These are phyloP conservation scores for Perca flavescens DNA, from an alignment of 2,113 vertebrate species.

Conservation along the genomic window DNA sequence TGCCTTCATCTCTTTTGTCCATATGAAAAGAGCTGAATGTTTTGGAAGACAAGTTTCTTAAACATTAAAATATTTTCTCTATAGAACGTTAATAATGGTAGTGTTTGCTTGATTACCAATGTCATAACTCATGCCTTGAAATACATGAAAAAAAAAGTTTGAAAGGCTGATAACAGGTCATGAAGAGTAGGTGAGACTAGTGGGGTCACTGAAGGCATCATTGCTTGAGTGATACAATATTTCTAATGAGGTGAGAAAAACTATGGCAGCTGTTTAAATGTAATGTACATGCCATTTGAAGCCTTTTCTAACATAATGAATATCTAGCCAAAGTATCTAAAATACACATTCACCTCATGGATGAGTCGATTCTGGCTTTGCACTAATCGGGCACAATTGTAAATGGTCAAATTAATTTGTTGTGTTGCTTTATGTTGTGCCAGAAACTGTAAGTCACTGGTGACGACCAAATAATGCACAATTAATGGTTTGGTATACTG, in stretches of 20 bases:
- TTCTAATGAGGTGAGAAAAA: too few species aligned
- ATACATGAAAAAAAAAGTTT: too few species aligned
- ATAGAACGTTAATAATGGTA: not conserved
- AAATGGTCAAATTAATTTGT: not conserved
- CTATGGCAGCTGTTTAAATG: too few species aligned
- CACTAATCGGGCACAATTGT: not conserved
- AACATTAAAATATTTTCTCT: not conserved
- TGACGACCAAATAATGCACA: not conserved
- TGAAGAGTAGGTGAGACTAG: too few species aligned
- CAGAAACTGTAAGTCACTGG: not conserved
- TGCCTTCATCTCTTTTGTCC: too few species aligned
- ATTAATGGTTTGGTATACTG: not conserved
- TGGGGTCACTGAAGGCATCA: too few species aligned
- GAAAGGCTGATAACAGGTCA: too few species aligned
- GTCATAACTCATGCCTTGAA: too few species aligned
- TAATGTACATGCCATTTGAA: too few species aligned
- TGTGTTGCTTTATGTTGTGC: not conserved
- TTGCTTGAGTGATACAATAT: too few species aligned
- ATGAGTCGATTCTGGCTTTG: not conserved
- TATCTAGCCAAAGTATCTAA: not conserved
- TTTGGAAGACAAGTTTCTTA: not conserved
- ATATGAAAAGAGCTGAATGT: too few species aligned
- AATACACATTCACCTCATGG: not conserved
- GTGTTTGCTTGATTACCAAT: constrained; percentile 1
- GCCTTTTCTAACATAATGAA: not conserved